Base-by-base conservation (phyloP, 2,888 invertebrate species). In the Clivina fossor region DNA sequence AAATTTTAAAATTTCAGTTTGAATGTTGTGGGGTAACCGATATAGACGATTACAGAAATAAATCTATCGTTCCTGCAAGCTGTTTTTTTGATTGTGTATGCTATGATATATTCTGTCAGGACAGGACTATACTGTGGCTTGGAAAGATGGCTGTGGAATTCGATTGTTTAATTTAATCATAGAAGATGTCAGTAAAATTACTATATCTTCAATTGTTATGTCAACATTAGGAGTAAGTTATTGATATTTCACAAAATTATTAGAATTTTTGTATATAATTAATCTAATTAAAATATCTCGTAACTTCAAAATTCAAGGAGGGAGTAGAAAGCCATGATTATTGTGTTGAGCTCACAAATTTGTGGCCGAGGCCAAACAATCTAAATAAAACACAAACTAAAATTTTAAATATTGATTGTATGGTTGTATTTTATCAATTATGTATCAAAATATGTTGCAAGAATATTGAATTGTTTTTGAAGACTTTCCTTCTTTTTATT, bases 1-100 rank as follows among this genome's bases (percentile, higher is more conserved):
- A n/a, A n/a, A 40, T 22, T 20, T 22, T n/a, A n/a, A n/a, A n/a
- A 22, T 40, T 40, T 22, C 8, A 40, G 40, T 11, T 24, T 40
- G 22, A 40, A 13, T 40, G 40, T 40, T 40, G 40, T 19, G 40
- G 40, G 24, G 11, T 40, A 9, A 11, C 20, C 19, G 22, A 19
- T 9, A 24, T 40, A n/a, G 24, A 5, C 8, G 40, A 40, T 22
- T 40, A 40, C 8, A 4, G 8, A 9, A 40, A 22, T 22, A 8
- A 2, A 3, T n/a, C 19, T 5, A 11, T 15, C 9, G 9, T 40
- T 2, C 40, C 40, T n/a, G 40, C 40, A 19, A 40, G 40, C n/a
- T 40, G 40, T 4, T 40, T 20, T 5, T 40, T 13, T 22, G 22
- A 40, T 13, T 40, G 40, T 19, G 13, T 13, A 13, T 40, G 40